phyloP scores from a whole-genome alignment of 2,797 vertebrate species.

The Zenarchopterus dispar region DNA sequence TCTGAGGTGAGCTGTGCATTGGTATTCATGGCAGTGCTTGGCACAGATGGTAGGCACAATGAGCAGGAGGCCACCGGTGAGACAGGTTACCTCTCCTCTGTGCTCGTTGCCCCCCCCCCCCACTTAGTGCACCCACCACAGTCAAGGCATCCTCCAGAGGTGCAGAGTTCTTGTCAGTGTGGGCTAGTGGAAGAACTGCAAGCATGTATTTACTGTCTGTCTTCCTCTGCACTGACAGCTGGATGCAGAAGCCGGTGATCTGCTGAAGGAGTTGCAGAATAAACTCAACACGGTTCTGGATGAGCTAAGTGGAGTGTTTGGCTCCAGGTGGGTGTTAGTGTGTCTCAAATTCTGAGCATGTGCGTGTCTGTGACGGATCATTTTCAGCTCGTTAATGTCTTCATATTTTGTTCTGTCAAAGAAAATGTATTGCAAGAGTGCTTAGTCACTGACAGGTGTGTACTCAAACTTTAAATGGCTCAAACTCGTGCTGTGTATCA shows the following conservation, averaged over 20 bases:
- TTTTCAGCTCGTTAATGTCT: conserved; percentile 30
- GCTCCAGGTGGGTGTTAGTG: conserved; percentile 86
- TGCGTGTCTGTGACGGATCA: conserved; percentile 1
- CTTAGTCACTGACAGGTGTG: conserved; percentile 23
- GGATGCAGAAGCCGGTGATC: conserved; percentile 91
- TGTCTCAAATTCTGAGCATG: conserved; percentile 2
- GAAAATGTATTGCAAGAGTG: conserved; percentile 22
- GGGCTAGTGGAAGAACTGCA: conserved; percentile 27
- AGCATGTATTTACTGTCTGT: conserved; percentile 61
- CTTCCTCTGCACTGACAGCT: conserved; percentile 82
- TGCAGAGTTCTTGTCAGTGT: conserved; percentile 41
- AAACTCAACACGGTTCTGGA: conserved; percentile 93
- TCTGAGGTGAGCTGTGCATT: conserved; percentile 65
- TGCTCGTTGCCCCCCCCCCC: conserved; percentile 24
- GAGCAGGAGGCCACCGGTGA: conserved; percentile 61
- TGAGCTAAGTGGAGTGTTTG: conserved; percentile 90
- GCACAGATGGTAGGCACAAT: conserved; percentile 71
- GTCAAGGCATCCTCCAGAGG: conserved; percentile 50
- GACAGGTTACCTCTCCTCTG: conserved; percentile 59
- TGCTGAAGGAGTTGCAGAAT: conserved; percentile 95
- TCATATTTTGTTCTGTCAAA: conserved; percentile 23
- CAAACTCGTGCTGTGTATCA: conserved; percentile 16
- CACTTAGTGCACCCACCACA: conserved; percentile 20
- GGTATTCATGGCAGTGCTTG: conserved; percentile 60
- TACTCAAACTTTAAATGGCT: conserved; percentile 36